A percentile compares a stretch with the other conserved stretches of the same genome.
Conservation (phyloP, 2,113 vertebrate species). For the Pluvianellus socialis region DNA sequence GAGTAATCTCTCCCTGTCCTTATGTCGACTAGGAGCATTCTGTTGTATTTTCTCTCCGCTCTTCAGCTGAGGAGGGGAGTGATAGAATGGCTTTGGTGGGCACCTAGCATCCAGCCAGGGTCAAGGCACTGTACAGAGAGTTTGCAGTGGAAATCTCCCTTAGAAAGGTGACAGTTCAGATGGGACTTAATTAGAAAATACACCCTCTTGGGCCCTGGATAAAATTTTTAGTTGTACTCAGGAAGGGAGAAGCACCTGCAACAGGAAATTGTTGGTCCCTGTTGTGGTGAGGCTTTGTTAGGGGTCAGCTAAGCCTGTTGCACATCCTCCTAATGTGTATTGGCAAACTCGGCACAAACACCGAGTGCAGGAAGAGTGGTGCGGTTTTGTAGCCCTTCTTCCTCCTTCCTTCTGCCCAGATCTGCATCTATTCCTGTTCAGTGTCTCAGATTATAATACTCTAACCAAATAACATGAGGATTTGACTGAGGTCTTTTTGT, state of each 20-base stretch:
- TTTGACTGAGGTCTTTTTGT: neutral
- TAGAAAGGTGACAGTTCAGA: neutral
- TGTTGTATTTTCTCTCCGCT: neutral
- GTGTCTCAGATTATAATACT: neutral
- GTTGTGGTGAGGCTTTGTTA: neutral
- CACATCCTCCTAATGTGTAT: neutral
- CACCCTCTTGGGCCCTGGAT: neutral
- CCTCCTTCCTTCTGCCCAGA: neutral
- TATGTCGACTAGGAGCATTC: neutral
- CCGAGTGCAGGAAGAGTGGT: neutral
- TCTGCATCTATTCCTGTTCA: neutral
- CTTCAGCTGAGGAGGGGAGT: neutral
- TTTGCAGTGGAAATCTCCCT: neutral
- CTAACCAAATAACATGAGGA: too few species aligned
- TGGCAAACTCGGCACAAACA: neutral
- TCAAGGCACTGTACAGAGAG: neutral
- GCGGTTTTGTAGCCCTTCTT: rapidly evolving
- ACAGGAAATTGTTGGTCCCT: rapidly evolving
- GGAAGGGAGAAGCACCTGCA: neutral
- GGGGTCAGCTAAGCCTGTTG: neutral
- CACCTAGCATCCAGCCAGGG: neutral
- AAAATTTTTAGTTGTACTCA: neutral
- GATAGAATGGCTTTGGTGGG: neutral
- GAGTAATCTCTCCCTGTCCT: neutral
- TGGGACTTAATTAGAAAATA: neutral